These are phyloP conservation scores for Venturia canescens DNA, from an alignment of 1,140 invertebrate species.

Conservation along the genomic window DNA sequence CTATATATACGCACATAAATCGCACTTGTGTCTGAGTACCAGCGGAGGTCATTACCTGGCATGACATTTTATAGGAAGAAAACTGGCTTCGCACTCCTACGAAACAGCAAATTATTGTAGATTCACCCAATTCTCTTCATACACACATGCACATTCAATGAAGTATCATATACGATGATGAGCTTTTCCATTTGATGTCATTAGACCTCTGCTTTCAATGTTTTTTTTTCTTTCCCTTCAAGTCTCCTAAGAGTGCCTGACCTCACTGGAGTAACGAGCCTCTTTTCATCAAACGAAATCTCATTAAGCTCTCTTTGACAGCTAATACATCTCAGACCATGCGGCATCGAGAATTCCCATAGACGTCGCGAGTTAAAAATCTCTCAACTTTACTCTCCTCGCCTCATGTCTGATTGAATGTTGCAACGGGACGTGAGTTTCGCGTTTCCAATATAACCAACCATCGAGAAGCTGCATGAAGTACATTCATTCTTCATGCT, in stretches of 20 bases:
- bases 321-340: neutral
- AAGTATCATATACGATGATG: neutral
- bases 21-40: conserved; percentile 22
- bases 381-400: neutral
- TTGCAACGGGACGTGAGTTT: no score
- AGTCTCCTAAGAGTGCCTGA: neutral
- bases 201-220: neutral
- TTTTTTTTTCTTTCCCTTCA: neutral
- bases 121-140: conserved; percentile 9
- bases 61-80: conserved; percentile 24
- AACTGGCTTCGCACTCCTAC: neutral
- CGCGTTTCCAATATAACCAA: no score
- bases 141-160: neutral
- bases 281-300: neutral
- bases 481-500: no score
- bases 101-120: neutral
- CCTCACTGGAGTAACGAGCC: neutral
- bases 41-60: conserved; percentile 28
- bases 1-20: neutral
- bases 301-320: neutral
- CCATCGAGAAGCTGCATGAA: no score
- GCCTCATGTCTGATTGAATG: neutral
- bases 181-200: neutral
- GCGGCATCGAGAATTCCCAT: neutral
- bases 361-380: neutral